Evolutionary conservation across 2,797 vertebrate genomes (phyloP).

Genomic region (Phalloptychus januarius): DNA sequence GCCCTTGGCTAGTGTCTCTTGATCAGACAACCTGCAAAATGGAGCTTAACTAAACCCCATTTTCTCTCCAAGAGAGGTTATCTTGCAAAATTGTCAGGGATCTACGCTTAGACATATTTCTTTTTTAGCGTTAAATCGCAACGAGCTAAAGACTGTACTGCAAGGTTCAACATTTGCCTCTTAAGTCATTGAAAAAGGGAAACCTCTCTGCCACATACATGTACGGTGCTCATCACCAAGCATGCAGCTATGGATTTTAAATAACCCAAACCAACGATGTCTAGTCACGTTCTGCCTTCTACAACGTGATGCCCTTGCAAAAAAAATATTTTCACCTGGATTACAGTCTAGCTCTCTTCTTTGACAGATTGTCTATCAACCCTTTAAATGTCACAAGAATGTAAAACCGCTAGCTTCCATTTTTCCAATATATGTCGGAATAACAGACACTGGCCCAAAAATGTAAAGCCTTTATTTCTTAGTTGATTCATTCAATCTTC

Average conservation of each 20-base stretch:
- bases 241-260: neutral
- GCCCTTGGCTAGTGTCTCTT: neutral
- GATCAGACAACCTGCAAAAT: neutral
- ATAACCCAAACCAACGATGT: neutral
- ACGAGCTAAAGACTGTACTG: too few relatives aligned
- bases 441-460: slow-evolving; percentile 42
- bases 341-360: neutral
- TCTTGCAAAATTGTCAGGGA: neutral
- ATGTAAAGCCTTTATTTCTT: slow-evolving; percentile 67
- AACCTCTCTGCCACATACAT: neutral
- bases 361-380: neutral
- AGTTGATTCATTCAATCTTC: slow-evolving; percentile 76
- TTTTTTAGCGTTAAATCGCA: neutral
- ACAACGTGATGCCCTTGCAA: neutral
- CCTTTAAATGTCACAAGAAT: slow-evolving; percentile 14
- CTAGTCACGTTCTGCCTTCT: neutral
- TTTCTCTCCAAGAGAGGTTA: neutral
- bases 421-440: slow-evolving; percentile 53
- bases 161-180: neutral
- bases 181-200: neutral
- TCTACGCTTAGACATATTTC: neutral
- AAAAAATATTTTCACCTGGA: neutral
- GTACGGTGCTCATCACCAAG: neutral
- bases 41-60: neutral
- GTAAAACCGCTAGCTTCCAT: slow-evolving; percentile 56